Base-by-base conservation (phyloP, 92 coral and sea anemone genomes). In the Epizoanthus scotinus region DNA sequence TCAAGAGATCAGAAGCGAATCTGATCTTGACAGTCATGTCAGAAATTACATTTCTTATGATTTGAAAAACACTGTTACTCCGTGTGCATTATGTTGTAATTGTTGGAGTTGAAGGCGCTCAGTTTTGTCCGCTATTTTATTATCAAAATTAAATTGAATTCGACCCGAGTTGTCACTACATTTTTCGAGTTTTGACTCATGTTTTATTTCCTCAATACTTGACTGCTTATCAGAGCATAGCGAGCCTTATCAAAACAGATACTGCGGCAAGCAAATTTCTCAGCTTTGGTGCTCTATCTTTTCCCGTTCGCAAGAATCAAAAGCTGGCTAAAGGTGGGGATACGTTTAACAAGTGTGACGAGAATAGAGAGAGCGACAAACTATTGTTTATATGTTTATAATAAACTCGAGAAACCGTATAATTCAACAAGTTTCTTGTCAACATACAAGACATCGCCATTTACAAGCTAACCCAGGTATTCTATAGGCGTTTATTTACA, bases 311-410 rank as follows among this genome's bases (percentile, higher is more conserved):
- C 52, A 47, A 47, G 12, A 47, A 2, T 47, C 3, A 15, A 12
- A 47, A 47, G 14, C 52, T 47, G 52, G 8, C n/a, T 29, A 29
- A 13, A 8, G 28, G 8, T 19, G 18, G 5, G 2, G 19, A 38
- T 27, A 34, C 28, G 19, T 62, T 64, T 29, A n/a, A 20, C 28
- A 64, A 64, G 27, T 29, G 34, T 2, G 12, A 13, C 36, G 15
- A 75, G 36, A 14, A 58, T 14, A 34, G 26, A 12, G 27, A 36
- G 22, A 21, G 24, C n/a, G 6, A 42, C 40, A 20, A 20, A 38
- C 28, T 21, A 47, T 55, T 75, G 81, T n/a, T 17, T 75, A 24
- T 52, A 58, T 53, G 81, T 58, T 75, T 22, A 57, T 38, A 27
- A 7, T 24, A 26, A 22, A 40, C 36, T 60, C 36, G 59, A 75